A percentile compares a stretch with the other conserved stretches of the same genome.
phyloP scores from a whole-genome alignment of 2,888 invertebrate species.

The Mactromeris polynyma region DNA sequence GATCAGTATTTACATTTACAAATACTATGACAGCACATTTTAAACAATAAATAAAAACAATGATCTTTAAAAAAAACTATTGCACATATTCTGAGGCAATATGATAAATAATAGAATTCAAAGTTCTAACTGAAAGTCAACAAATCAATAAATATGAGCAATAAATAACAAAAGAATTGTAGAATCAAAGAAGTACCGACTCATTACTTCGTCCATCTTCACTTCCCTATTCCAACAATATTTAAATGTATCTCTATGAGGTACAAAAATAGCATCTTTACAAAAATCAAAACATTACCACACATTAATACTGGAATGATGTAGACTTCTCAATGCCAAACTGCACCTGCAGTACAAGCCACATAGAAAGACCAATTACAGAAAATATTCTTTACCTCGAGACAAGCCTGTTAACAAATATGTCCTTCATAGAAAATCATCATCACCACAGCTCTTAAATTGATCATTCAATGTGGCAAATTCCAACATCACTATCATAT shows the following conservation, averaged over 20 bases:
- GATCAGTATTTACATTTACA: background rate
- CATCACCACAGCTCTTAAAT: constrained; percentile 1
- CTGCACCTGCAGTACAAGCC: constrained; percentile 6
- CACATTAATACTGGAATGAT: constrained; percentile 48
- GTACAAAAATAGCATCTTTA: constrained; percentile 51
- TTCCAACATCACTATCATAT: background rate
- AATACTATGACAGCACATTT: background rate
- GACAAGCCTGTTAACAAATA: background rate
- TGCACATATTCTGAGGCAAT: constrained; percentile 35
- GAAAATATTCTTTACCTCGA: background rate
- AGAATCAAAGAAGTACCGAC: background rate
- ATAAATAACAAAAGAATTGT: constrained; percentile 9
- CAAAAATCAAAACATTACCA: constrained; percentile 38
- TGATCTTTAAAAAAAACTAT: constrained; percentile 26
- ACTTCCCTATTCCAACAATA: constrained; percentile 1
- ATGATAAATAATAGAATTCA: constrained; percentile 39
- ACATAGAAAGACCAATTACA: constrained; percentile 19
- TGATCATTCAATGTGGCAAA: constrained; percentile 15
- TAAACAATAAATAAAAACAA: constrained; percentile 27
- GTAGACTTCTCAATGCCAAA: constrained; percentile 33
- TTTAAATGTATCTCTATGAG: constrained; percentile 22
- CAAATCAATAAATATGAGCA: constrained; percentile 34
- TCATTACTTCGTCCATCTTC: background rate
- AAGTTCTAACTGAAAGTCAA: constrained; percentile 27
- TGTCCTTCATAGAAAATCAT: background rate